These are phyloP conservation scores for Anthopleura xanthogrammica DNA, from an alignment of 92 coral and sea anemone genomes.

Conservation along the genomic window DNA sequence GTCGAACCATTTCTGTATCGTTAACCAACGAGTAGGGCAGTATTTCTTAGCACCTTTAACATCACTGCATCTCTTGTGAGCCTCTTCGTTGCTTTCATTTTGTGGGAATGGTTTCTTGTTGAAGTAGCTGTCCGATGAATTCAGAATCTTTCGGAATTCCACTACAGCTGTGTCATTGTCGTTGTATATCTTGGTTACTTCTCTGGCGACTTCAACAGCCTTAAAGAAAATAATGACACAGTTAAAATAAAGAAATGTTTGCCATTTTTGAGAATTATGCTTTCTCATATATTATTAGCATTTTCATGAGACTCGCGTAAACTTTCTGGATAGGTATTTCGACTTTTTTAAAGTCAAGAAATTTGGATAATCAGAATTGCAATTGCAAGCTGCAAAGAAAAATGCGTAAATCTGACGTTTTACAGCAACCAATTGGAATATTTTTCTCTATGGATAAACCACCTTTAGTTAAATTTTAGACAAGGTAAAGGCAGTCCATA, in stretches of 20 bases:
- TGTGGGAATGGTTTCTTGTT: slow-evolving; percentile 79
- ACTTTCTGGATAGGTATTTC: too few relatives aligned
- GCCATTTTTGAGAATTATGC: too few relatives aligned
- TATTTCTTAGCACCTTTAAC: slow-evolving; percentile 74
- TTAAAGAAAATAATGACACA: background rate
- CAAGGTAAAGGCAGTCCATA: too few relatives aligned
- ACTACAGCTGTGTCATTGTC: slow-evolving; percentile 54
- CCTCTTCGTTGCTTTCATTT: slow-evolving; percentile 79
- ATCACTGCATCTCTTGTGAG: slow-evolving; percentile 67
- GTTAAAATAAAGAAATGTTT: background rate
- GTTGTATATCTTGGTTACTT: slow-evolving; percentile 55
- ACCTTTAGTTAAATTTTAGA: too few relatives aligned
- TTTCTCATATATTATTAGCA: too few relatives aligned
- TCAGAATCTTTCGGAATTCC: slow-evolving; percentile 59
- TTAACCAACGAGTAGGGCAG: slow-evolving; percentile 89
- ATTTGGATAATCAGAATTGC: too few relatives aligned
- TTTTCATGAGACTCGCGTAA: too few relatives aligned
- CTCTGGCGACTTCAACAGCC: slow-evolving; percentile 75
- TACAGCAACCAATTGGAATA: too few relatives aligned
- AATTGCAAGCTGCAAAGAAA: too few relatives aligned
- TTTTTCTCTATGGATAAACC: too few relatives aligned
- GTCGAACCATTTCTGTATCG: slow-evolving; percentile 77
- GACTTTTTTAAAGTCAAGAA: too few relatives aligned
- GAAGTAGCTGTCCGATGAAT: slow-evolving; percentile 71
- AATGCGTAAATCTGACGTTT: too few relatives aligned